Conservation (phyloP, 2,888 invertebrate species). For the Macrostomum cliftonense region DNA sequence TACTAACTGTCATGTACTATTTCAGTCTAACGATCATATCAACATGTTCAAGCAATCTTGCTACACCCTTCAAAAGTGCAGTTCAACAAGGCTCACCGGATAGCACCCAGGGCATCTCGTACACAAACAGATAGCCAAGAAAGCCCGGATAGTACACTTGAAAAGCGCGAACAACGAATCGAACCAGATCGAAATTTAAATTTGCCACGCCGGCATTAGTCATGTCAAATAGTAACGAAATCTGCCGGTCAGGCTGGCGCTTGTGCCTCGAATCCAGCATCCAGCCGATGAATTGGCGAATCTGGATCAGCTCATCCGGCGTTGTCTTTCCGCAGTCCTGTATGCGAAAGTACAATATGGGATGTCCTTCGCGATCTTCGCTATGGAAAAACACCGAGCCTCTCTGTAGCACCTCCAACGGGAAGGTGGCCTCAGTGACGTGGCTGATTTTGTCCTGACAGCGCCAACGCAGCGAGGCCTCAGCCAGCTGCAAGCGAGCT, state of each 20-base stretch:
- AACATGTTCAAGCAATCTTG: too few relatives aligned
- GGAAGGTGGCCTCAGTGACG: constrained; percentile 48
- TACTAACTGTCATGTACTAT: too few relatives aligned
- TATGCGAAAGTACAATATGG: constrained; percentile 53
- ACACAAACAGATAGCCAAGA: constrained; percentile 58
- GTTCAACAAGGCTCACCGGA: constrained; percentile 50
- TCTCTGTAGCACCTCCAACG: constrained; percentile 52
- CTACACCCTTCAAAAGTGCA: too few relatives aligned
- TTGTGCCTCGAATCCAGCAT: constrained; percentile 53
- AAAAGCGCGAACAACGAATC: constrained; percentile 64
- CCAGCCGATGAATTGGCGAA: constrained; percentile 62
- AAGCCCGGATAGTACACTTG: constrained; percentile 65
- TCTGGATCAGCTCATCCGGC: constrained; percentile 51
- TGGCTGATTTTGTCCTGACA: constrained; percentile 17
- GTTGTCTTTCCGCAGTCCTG: constrained; percentile 58
- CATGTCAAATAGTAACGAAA: constrained; percentile 77
- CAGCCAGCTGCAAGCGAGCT: too few relatives aligned
- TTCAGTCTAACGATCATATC: too few relatives aligned
- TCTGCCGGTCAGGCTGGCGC: constrained; percentile 45
- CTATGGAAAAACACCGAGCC: constrained; percentile 60
- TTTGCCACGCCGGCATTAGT: constrained; percentile 63
- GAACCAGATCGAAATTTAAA: constrained; percentile 74
- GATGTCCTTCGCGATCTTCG: constrained; percentile 55
- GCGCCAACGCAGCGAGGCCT: not conserved
- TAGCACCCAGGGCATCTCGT: constrained; percentile 80